Percentiles rank a stretch among this genome's conserved stretches.
These are phyloP conservation scores for Epinephelus awoara DNA, from an alignment of 2,797 vertebrate species.

Conservation along the genomic window DNA sequence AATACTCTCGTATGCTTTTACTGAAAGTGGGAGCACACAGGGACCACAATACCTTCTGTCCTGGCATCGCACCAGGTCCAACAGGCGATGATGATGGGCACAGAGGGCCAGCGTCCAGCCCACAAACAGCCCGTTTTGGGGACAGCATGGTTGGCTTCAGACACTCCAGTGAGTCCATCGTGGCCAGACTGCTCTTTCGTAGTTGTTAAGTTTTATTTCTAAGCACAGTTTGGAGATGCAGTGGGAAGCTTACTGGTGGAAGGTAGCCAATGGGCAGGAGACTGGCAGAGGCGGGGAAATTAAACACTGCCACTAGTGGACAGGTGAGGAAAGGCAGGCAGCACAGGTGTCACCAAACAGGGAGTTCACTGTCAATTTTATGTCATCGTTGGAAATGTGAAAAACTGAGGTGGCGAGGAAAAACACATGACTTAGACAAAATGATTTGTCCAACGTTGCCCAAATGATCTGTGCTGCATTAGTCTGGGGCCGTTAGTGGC, in stretches of 20 bases:
- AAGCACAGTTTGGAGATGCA: neutral
- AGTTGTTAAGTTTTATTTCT: too few relatives aligned
- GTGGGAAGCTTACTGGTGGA: neutral
- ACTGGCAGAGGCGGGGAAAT: neutral
- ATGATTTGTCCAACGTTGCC: neutral
- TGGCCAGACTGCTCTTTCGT: neutral
- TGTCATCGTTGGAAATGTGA: neutral
- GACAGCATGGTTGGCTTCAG: neutral
- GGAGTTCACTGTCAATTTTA: too few relatives aligned
- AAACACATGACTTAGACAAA: too few relatives aligned
- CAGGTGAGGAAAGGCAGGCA: constrained; percentile 21
- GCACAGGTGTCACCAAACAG: neutral
- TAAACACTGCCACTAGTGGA: neutral
- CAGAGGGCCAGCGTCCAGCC: neutral
- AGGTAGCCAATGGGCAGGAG: neutral
- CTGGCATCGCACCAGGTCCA: neutral
- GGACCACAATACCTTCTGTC: too few relatives aligned
- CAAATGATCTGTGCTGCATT: too few relatives aligned
- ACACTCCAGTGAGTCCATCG: neutral
- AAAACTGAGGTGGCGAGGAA: too few relatives aligned
- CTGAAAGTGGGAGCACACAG: neutral
- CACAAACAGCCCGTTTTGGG: neutral
- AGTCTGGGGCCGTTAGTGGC: too few relatives aligned
- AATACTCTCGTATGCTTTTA: neutral
- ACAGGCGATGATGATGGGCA: neutral